Conservation (phyloP, 2,888 invertebrate genomes). For the Dascillus cervinus region DNA sequence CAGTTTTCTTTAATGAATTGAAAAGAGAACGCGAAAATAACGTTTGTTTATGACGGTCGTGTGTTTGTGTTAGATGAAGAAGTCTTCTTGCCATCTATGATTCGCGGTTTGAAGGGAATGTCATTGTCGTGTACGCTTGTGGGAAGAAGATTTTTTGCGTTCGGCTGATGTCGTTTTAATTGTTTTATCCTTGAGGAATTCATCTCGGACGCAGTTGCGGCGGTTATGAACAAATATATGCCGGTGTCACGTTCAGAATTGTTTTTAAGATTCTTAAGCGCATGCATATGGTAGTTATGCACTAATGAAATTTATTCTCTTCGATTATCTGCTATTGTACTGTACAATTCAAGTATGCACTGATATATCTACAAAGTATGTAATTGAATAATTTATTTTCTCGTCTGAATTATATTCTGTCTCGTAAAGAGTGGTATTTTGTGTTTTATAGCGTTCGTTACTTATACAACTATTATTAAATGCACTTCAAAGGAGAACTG, state of each 20-base stretch:
- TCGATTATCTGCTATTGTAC: conserved; percentile 24
- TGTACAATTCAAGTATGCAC: conserved; percentile 16
- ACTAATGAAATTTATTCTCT: conserved; percentile 27
- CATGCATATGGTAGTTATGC: conserved; percentile 20
- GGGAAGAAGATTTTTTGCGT: too few species aligned
- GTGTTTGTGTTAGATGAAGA: conserved; percentile 26
- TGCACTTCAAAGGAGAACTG: too few species aligned
- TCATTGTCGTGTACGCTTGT: conserved; percentile 29
- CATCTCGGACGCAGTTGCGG: conserved; percentile 17
- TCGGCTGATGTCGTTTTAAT: conserved; percentile 26
- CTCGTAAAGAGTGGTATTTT: too few species aligned
- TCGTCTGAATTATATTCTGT: conserved; percentile 22
- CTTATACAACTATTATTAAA: too few species aligned
- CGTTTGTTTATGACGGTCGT: conserved; percentile 22
- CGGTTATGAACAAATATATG: conserved; percentile 22
- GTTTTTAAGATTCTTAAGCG: conserved; percentile 20
- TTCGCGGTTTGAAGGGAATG: conserved; percentile 27
- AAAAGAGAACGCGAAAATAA: conserved; percentile 17
- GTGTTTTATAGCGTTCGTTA: too few species aligned
- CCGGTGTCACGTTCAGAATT: conserved; percentile 27
- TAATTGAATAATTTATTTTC: conserved; percentile 26
- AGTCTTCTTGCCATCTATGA: conserved; percentile 28
- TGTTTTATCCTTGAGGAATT: conserved; percentile 22
- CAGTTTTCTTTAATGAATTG: conserved; percentile 2
- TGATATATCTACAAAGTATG: conserved; percentile 21